Base-by-base conservation (phyloP, 1,140 invertebrate species). In the Bombus confusus region DNA sequence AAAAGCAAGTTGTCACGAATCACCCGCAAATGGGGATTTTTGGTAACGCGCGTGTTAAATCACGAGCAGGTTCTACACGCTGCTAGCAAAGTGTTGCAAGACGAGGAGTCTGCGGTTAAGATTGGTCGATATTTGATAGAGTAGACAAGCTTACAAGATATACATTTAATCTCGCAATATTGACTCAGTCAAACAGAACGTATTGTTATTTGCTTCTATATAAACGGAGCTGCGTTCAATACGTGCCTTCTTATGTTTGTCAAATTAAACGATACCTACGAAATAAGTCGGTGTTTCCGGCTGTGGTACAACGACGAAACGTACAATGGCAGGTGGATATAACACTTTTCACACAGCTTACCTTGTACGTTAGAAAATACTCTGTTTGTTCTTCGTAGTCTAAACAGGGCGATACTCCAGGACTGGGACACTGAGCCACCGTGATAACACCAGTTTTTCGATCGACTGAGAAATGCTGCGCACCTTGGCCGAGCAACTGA, bases 311-410 rank as follows among this genome's bases (percentile, higher is more conserved):
- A 64, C 6, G 57, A 28, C 0, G 1, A 28, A 28, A 59, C 9
- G 57, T 12, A 59, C 4, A 59, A 62, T 28, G 57, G 9, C 57
- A 28, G 28, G 25, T 4, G 59, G 59, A 62, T n/a, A 22, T 52
- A 52, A 28, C 31, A 12, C 15, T 43, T 3, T 73, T 43, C 3
- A 31, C n/a, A 43, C 12, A 3, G 9, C 28, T 0, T 93, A 98
- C 98, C 96, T 98, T 98, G 90, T 98, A 98, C 69, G 97, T 97
- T 43, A 99, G 95, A 91, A 97, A 98, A 95, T 98, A 99, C 88
- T 97, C 96, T 34, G 96, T 96, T 91, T 97, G 97, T 31, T 96
- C 96, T 95, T 99, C 98, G 93, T 97, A 99, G 95, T 99, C 98
- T 4, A 99, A 95, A 93, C 98, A 99, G 1, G 96, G 96, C 1